Conservation (phyloP, 2,113 vertebrate genomes). For the Girardinichthys multiradiatus region DNA sequence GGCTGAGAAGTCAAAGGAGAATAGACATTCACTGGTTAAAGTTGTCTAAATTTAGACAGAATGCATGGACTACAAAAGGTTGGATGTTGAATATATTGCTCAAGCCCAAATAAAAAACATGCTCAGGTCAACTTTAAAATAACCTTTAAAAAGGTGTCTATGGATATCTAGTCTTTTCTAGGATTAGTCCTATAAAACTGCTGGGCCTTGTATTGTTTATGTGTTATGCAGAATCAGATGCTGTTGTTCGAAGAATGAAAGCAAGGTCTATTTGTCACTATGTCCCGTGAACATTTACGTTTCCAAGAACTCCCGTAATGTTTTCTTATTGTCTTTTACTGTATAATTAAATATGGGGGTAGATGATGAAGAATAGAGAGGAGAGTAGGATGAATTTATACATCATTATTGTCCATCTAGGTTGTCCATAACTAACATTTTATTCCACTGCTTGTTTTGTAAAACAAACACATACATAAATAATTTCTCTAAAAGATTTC, state of each 20-base stretch:
- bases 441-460: constrained; percentile 32
- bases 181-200: constrained; percentile 9
- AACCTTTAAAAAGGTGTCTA: not conserved
- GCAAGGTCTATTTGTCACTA: constrained; percentile 23
- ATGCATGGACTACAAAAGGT: not conserved
- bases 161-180: not conserved
- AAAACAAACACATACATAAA: constrained; percentile 5
- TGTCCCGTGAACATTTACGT: constrained; percentile 28
- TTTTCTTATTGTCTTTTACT: constrained; percentile 49
- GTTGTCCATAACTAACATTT: constrained; percentile 47
- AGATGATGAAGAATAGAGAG: constrained; percentile 16
- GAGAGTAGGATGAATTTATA: constrained; percentile 52
- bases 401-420: constrained; percentile 60
- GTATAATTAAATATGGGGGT: constrained; percentile 29
- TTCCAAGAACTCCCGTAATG: constrained; percentile 18
- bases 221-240: constrained; percentile 34
- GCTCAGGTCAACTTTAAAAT: not conserved
- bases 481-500: not conserved
- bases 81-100: not conserved
- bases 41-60: no score
- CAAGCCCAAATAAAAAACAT: no score
- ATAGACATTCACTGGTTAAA: no score
- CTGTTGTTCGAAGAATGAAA: constrained; percentile 14
- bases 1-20: no score
- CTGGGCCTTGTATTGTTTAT: constrained; percentile 27